Evolutionary conservation across 2,797 vertebrate species (phyloP).

Genomic region (Sebastes jordani): DNA sequence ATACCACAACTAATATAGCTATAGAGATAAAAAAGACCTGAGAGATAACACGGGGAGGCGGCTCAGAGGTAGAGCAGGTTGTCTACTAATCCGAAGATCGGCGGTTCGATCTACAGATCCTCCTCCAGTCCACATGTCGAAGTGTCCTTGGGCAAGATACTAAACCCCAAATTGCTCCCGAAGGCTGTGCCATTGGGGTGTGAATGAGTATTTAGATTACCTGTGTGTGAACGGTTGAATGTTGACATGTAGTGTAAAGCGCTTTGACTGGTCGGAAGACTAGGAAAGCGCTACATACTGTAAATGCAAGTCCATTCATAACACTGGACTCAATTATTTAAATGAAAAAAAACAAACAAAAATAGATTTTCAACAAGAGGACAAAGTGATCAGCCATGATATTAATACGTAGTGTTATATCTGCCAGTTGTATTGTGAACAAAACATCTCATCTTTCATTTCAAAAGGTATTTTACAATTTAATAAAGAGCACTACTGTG

Average conservation of each 20-base stretch:
- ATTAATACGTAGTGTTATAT: neutral
- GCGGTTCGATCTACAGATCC: too few species aligned
- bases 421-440: conserved; percentile 7
- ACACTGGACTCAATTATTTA: neutral
- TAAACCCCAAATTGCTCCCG: too few species aligned
- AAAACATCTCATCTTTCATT: conserved; percentile 45
- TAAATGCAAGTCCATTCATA: neutral
- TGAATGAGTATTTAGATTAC: too few species aligned
- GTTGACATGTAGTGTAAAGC: too few species aligned
- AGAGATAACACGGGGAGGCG: neutral
- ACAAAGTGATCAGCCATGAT: neutral
- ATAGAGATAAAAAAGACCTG: neutral
- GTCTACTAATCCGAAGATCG: too few species aligned
- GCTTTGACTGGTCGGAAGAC: too few species aligned
- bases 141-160: too few species aligned
- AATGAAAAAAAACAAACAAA: neutral
- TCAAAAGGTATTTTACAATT: conserved; percentile 42
- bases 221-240: too few species aligned
- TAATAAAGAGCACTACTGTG: conserved; percentile 41
- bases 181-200: too few species aligned
- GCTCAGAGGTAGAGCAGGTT: too few species aligned
- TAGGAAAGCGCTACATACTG: too few species aligned
- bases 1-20: neutral
- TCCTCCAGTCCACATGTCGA: too few species aligned
- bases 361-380: neutral